Conservation (phyloP, 2,797 vertebrate species). For the Pseudochirops corinnae region DNA sequence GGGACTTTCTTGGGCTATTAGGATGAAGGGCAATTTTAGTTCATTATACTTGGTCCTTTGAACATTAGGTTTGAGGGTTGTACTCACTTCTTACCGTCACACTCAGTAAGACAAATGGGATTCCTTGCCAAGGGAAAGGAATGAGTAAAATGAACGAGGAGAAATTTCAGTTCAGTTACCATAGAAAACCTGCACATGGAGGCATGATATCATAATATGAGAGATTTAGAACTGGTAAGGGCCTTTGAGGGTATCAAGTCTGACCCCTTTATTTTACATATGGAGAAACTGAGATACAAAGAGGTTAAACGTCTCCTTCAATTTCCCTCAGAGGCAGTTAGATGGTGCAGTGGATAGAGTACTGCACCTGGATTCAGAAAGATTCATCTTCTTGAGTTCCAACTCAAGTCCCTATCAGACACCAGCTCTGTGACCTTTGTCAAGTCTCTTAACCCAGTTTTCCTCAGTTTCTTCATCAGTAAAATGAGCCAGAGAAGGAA, state of each 20-base stretch:
- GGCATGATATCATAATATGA: neutral
- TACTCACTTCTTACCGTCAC: neutral
- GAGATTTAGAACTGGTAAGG: neutral
- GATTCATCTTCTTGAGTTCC: neutral
- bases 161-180: neutral
- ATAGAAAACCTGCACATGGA: neutral
- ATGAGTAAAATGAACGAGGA: slow-evolving; percentile 31
- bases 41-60: slow-evolving; percentile 57
- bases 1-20: slow-evolving; percentile 41
- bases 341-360: neutral
- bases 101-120: neutral
- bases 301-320: neutral
- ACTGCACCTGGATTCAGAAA: neutral
- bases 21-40: slow-evolving; percentile 45
- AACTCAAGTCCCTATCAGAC: neutral
- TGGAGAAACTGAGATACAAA: neutral
- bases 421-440: neutral
- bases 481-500: neutral
- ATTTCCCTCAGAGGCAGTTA: neutral
- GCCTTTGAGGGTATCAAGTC: neutral
- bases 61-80: neutral
- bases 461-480: neutral
- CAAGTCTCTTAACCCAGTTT: neutral
- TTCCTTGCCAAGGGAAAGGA: slow-evolving; percentile 27
- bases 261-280: neutral